Conservation (phyloP, 2,888 invertebrate species). For the Ctenicera cuprea region DNA sequence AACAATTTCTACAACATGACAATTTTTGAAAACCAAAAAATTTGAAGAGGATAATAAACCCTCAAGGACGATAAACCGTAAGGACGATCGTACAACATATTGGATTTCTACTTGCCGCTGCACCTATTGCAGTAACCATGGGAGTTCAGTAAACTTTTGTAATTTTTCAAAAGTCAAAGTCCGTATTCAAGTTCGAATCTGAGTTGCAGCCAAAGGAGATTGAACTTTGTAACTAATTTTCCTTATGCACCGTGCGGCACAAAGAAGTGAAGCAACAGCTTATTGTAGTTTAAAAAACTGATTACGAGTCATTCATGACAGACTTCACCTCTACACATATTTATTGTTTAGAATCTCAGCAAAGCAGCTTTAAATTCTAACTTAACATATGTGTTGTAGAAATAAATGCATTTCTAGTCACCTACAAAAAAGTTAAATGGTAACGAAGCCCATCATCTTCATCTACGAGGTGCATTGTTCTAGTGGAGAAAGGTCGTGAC, state of each 20-base stretch:
- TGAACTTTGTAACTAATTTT: conserved; percentile 46
- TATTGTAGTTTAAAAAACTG: conserved; percentile 28
- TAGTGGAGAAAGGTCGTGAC: conserved; percentile 61
- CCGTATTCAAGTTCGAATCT: conserved; percentile 45
- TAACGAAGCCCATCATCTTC: conserved; percentile 9
- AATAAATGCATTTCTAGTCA: neutral
- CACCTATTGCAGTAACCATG: conserved; percentile 44
- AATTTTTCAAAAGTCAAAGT: conserved; percentile 46
- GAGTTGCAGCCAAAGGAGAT: conserved; percentile 37
- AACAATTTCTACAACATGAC: too few species aligned
- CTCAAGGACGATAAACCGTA: conserved; percentile 25
- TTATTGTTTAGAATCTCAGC: too few species aligned
- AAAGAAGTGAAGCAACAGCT: conserved; percentile 34
- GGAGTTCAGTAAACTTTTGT: conserved; percentile 49
- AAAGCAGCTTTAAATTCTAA: too few species aligned
- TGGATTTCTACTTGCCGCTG: conserved; percentile 12
- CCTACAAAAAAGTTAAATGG: neutral
- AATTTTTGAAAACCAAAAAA: too few species aligned
- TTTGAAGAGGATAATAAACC: neutral
- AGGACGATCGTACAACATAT: conserved; percentile 14
- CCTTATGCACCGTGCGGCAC: conserved; percentile 36
- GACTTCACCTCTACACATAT: neutral
- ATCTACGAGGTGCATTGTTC: conserved; percentile 56
- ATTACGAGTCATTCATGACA: conserved; percentile 17
- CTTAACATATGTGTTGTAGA: neutral